Percentiles rank a stretch among this genome's conserved stretches.
Conservation (phyloP, 2,888 invertebrate genomes). For the Drosophila niveifrons region DNA sequence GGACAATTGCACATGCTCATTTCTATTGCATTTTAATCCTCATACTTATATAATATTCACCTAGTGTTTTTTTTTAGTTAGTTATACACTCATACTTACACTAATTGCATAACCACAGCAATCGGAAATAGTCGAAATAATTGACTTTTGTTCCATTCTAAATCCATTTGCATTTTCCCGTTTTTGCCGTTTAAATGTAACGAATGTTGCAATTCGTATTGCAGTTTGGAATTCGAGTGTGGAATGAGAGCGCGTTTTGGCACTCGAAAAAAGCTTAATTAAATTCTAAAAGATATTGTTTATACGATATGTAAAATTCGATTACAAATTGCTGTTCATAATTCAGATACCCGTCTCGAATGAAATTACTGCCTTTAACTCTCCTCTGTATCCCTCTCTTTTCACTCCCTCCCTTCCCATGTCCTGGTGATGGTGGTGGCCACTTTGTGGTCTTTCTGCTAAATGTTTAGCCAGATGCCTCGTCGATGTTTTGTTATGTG, state of each 20-base stretch:
- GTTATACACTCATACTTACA: conserved; percentile 2
- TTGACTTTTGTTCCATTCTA: conserved; percentile 13
- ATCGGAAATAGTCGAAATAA: conserved; percentile 18
- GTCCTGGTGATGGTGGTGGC: conserved; percentile 6
- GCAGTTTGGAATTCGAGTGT: conserved; percentile 4
- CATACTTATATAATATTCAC: not conserved
- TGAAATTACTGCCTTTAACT: conserved; percentile 5
- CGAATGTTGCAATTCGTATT: conserved; percentile 6
- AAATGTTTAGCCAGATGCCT: conserved; percentile 29
- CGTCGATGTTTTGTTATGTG: conserved; percentile 8
- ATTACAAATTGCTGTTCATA: conserved; percentile 35
- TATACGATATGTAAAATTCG: conserved; percentile 18
- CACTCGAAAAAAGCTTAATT: conserved; percentile 14
- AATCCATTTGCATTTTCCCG: conserved; percentile 7
- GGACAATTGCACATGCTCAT: not conserved
- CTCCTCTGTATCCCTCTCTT: not conserved
- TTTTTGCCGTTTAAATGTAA: not conserved
- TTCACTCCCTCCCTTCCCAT: not conserved
- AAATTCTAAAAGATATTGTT: conserved; percentile 15
- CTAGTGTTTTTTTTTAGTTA: not conserved
- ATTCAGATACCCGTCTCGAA: conserved; percentile 11
- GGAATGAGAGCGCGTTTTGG: not conserved
- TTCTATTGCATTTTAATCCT: not conserved
- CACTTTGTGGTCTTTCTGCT: conserved; percentile 22
- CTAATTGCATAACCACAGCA: conserved; percentile 13